Conservation (phyloP, 2,797 vertebrate genomes). For the Neosilurus mollespiculum region DNA sequence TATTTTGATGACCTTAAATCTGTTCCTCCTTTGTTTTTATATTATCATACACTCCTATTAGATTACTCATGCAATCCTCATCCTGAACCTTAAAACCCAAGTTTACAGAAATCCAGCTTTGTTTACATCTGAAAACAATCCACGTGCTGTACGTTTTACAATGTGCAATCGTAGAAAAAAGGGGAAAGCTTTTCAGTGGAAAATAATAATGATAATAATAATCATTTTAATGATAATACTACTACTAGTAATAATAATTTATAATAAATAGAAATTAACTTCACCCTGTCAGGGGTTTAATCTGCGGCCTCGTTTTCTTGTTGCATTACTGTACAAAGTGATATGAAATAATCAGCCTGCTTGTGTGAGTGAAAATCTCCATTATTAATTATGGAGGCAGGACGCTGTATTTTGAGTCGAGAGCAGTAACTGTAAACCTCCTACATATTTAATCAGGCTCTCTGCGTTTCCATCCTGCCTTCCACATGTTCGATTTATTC, state of each 20-base stretch:
- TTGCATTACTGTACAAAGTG: not conserved
- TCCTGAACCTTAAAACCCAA: too few species aligned
- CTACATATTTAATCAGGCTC: constrained; percentile 31
- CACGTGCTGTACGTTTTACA: not conserved
- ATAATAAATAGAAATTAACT: too few species aligned
- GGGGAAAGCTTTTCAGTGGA: too few species aligned
- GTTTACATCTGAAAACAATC: not conserved
- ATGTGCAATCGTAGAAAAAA: not conserved
- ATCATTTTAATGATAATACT: too few species aligned
- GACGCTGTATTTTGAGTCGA: constrained; percentile 17
- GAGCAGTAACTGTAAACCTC: constrained; percentile 7
- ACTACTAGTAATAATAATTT: too few species aligned
- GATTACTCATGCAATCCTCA: too few species aligned
- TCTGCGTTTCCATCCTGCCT: not conserved
- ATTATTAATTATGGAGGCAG: too few species aligned
- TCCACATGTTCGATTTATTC: not conserved
- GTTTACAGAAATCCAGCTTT: too few species aligned
- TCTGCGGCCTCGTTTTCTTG: not conserved
- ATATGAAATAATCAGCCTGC: not conserved
- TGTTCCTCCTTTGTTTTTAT: too few species aligned
- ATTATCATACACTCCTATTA: too few species aligned
- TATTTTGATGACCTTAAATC: too few species aligned
- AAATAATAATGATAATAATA: not conserved
- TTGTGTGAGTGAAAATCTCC: not conserved
- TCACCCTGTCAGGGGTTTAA: too few species aligned